These are phyloP conservation scores for Botia kubotai DNA, from an alignment of 2,797 vertebrate species.

Conservation along the genomic window DNA sequence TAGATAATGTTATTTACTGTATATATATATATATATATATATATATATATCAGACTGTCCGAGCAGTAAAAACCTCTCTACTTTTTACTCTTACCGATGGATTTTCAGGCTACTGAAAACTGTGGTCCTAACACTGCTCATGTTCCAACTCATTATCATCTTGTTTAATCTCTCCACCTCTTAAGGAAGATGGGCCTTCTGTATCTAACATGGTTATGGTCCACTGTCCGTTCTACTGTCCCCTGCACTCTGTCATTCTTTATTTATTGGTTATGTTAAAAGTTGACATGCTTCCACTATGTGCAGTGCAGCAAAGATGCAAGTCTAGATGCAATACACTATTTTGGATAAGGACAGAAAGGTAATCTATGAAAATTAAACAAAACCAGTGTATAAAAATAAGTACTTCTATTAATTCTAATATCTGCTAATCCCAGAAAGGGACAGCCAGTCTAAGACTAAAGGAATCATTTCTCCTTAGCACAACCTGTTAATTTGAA, in stretches of 20 bases:
- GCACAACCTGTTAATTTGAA: constrained; percentile 4
- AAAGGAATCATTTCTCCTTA: background rate
- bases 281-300: constrained; percentile 3
- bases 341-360: background rate
- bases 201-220: constrained; percentile 2
- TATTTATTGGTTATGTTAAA: constrained; percentile 30
- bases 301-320: too few species aligned
- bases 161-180: constrained; percentile 21
- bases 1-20: too few species aligned
- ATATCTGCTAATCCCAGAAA: too few species aligned
- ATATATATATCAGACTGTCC: too few species aligned
- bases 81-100: too few species aligned
- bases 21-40: too few species aligned
- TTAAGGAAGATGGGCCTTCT: constrained; percentile 7
- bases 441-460: background rate
- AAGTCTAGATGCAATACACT: background rate
- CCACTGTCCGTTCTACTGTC: constrained; percentile 18
- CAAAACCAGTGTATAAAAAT: too few species aligned
- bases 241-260: background rate
- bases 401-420: too few species aligned
- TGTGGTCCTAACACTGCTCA: background rate
- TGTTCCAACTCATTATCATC: background rate
- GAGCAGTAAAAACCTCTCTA: too few species aligned
- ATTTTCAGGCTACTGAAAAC: too few species aligned
- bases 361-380: background rate